These are phyloP conservation scores for Idaea dimidiata DNA, from an alignment of 2,888 invertebrate genomes.

Conservation along the genomic window DNA sequence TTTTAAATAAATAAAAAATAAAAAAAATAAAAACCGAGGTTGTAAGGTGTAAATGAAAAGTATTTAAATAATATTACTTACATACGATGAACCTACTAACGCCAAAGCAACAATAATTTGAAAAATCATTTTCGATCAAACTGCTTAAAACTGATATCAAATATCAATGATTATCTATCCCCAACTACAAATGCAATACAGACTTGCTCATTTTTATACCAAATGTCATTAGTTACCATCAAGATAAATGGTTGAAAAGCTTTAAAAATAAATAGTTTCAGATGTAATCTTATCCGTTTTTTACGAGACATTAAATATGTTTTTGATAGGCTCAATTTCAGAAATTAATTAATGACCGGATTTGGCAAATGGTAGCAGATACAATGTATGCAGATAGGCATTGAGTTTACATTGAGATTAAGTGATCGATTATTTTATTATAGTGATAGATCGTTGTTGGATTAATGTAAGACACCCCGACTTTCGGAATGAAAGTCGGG, in stretches of 20 bases:
- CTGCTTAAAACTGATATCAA: conserved; percentile 15
- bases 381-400: too few relatives aligned
- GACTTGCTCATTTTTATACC: background rate
- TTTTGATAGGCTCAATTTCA: background rate
- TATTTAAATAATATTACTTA: conserved; percentile 38
- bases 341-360: background rate
- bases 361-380: background rate
- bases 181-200: background rate
- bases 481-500: too few relatives aligned
- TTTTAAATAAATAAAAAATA: too few relatives aligned
- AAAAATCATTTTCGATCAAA: conserved; percentile 34
- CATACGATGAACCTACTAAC: conserved; percentile 38
- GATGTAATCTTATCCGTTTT: background rate
- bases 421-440: too few relatives aligned
- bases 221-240: background rate
- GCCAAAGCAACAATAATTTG: conserved; percentile 38
- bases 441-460: too few relatives aligned
- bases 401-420: too few relatives aligned
- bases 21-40: too few relatives aligned
- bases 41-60: too few relatives aligned
- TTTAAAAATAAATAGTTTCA: background rate
- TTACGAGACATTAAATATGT: background rate
- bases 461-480: too few relatives aligned
- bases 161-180: conserved; percentile 7
- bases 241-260: background rate